Percentiles rank a stretch among this genome's conserved stretches.
Conservation (phyloP, 2,888 invertebrate genomes). For the Philonicus albiceps region DNA sequence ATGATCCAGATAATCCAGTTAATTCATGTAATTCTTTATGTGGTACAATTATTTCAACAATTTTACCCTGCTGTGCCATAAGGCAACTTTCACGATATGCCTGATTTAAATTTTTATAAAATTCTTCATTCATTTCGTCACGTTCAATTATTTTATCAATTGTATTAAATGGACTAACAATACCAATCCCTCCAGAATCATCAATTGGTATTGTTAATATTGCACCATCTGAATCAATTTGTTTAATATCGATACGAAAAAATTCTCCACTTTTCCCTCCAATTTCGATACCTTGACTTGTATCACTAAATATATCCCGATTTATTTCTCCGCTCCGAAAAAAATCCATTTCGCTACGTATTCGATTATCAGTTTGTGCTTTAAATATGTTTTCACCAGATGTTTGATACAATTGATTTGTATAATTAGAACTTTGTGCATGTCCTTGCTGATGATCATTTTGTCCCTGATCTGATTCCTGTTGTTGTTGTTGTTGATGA, state of each 20-base stretch:
- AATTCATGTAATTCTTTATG: conserved; percentile 51
- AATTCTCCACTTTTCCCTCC: conserved; percentile 51
- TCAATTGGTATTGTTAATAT: conserved; percentile 56
- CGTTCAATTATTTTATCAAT: background rate
- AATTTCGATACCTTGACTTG: conserved; percentile 45
- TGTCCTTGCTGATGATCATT: background rate
- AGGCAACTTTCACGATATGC: conserved; percentile 79
- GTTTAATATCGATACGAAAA: conserved; percentile 59
- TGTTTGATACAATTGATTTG: conserved; percentile 52
- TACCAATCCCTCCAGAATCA: conserved; percentile 55
- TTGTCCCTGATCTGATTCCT: conserved; percentile 53
- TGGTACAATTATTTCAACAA: conserved; percentile 45
- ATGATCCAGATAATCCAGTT: conserved; percentile 50
- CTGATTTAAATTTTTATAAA: conserved; percentile 86
- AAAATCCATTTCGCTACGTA: conserved; percentile 52
- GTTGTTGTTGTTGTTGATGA: conserved; percentile 56
- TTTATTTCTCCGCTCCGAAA: conserved; percentile 54
- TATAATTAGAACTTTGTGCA: conserved; percentile 47
- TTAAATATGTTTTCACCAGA: conserved; percentile 45
- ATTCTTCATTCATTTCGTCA: conserved; percentile 82
- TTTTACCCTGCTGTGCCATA: background rate
- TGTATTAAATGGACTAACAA: conserved; percentile 9
- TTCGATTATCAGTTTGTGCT: conserved; percentile 39
- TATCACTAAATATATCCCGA: conserved; percentile 52
- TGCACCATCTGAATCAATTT: conserved; percentile 53